These are phyloP conservation scores for Eupithecia exiguata DNA, from an alignment of 2,888 invertebrate species.

Conservation along the genomic window DNA sequence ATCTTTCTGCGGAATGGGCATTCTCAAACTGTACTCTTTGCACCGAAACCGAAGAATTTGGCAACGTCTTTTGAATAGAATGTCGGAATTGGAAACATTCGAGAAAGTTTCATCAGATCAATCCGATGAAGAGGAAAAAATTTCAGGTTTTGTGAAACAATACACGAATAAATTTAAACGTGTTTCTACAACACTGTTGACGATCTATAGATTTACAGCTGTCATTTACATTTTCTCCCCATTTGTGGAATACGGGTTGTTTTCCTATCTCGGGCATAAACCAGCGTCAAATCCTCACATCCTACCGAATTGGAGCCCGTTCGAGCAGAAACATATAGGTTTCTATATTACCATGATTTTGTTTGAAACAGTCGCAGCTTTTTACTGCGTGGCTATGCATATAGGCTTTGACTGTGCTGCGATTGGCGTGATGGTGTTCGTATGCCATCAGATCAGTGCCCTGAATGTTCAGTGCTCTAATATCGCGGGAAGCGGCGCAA, in stretches of 20 bases:
- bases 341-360: constrained; percentile 57
- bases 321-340: constrained; percentile 50
- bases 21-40: constrained; percentile 63
- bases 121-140: constrained; percentile 46
- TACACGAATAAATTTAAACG: constrained; percentile 58
- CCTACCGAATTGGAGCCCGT: constrained; percentile 64
- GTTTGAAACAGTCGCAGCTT: constrained; percentile 58
- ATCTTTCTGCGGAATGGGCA: constrained; percentile 66
- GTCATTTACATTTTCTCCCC: constrained; percentile 63
- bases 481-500: constrained; percentile 60
- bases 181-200: constrained; percentile 51
- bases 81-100: constrained; percentile 54
- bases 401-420: constrained; percentile 63
- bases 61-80: constrained; percentile 54
- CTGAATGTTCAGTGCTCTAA: constrained; percentile 57
- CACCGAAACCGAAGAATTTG: constrained; percentile 50
- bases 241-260: constrained; percentile 59
- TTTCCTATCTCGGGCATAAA: constrained; percentile 41
- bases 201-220: constrained; percentile 60
- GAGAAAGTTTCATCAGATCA: constrained; percentile 49
- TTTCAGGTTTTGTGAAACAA: constrained; percentile 39
- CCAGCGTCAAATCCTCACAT: constrained; percentile 59
- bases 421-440: constrained; percentile 68
- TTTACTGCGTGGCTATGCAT: constrained; percentile 65
- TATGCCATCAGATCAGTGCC: constrained; percentile 65